Evolutionary conservation across 1,140 invertebrate species (phyloP), one percentile per base, ranked within the genome.

Genomic region (Gonatopus flavifemur): DNA sequence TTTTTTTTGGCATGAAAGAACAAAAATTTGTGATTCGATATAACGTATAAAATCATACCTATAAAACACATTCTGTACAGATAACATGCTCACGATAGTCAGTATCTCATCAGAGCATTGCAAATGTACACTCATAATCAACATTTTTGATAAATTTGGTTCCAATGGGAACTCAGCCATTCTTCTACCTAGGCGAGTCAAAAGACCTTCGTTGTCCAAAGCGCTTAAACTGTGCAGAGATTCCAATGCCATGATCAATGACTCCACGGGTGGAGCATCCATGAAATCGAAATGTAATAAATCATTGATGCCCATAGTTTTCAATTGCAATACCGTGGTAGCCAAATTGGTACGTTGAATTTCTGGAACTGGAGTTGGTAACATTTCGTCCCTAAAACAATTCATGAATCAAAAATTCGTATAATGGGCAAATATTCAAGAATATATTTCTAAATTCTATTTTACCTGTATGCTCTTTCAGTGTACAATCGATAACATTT

Each of bases 221-320:
- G 98, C 97, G 57, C 94, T 96, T 0, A 99, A 80, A 8, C 96
- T 98, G 79, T 99, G 96, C 21, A 99, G 79, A 59, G 97, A 93
- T 72, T 98, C 96, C 50, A 99, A 80, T 4, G 98, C 98, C 86
- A 98, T 96, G 12, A 99, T 95, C 33, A 99, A 82, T 0, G 95
- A 91, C 73, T 97, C 94, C 7, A 97, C 93, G 0, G 97, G 96
- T 8, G 98, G 98, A 0, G 97, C 93, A 76, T 99, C 98, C 97
- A 99, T 99, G 76, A 99, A 99, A 80, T 99, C 96, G 76, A 99
- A 99, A 67, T 96, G 90, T n/a, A 99, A 76, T n/a, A 99, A 79
- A 78, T 99, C 97, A 76, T 99, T 99, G 39, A 99, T 99, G 5
- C 98, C 98, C 96, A 99, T 98, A 0, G 97, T 97, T 76, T 99